These are phyloP conservation scores for Tiliacea aurago DNA, from an alignment of 2,888 invertebrate genomes.

Conservation along the genomic window DNA sequence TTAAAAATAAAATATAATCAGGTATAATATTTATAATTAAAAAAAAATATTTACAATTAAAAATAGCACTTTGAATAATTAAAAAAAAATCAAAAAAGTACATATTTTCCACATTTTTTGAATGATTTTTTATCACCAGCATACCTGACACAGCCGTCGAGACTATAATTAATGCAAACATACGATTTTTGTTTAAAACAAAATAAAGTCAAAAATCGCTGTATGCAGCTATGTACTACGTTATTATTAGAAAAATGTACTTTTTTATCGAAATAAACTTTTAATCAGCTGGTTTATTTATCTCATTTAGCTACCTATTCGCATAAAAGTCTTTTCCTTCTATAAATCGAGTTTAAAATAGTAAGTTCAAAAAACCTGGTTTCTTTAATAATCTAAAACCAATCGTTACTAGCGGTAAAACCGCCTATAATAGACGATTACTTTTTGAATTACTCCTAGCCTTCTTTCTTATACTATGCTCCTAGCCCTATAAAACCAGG, in stretches of 20 bases:
- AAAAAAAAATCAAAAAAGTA: slow-evolving; percentile 2
- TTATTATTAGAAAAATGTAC: slow-evolving; percentile 35
- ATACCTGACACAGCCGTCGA: slow-evolving; percentile 34
- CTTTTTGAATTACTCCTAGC: background rate
- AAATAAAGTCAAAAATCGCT: slow-evolving; percentile 49
- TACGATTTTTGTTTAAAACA: slow-evolving; percentile 49
- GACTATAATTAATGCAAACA: slow-evolving; percentile 15
- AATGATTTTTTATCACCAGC: slow-evolving; percentile 27
- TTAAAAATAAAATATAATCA: slow-evolving; percentile 47
- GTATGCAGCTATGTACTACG: slow-evolving; percentile 11
- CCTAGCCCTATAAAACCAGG: background rate
- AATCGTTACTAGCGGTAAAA: slow-evolving; percentile 44
- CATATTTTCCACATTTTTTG: background rate
- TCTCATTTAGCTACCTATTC: slow-evolving; percentile 36
- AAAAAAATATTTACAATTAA: slow-evolving; percentile 37
- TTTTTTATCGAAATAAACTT: slow-evolving; percentile 56
- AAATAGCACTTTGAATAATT: slow-evolving; percentile 29
- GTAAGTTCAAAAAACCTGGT: slow-evolving; percentile 6
- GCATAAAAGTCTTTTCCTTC: background rate
- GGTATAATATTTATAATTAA: slow-evolving; percentile 17
- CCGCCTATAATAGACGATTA: slow-evolving; percentile 39
- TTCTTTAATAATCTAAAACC: background rate
- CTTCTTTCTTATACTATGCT: too few species aligned
- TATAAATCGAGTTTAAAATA: background rate
- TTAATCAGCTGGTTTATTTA: slow-evolving; percentile 20